Evolutionary conservation across 2,888 invertebrate species (phyloP), one percentile per base, ranked within the genome.

Genomic region (Amphipoea lucens): DNA sequence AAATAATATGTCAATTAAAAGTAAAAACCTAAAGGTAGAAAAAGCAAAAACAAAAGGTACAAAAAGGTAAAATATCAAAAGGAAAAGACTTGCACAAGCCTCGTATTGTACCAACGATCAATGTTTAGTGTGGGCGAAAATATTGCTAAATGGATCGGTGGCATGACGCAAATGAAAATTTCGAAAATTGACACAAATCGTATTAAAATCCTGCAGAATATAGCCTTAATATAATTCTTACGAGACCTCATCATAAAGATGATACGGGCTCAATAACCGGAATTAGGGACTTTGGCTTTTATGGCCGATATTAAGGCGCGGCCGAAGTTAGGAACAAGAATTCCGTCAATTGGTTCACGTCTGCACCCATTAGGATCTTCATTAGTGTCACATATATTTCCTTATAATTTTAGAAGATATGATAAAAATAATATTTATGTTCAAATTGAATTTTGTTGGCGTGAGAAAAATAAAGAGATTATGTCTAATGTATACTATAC

Each of bases 351-450:
- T 81, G 82, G 75, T 66, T 57, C 74, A 67, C 70, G 71, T 76
- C 66, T 4, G 17, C 48, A 14, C n/a, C 54, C 54, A 86, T 83
- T 84, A 40, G 40, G 87, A 63, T 51, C 14, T 54, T 76, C 71
- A 72, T 78, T 67, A 78, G 14, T 83, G 87, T 84, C 84, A 48
- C 84, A 78, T 84, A 77, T 68, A 78, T 87, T 74, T 40, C n/a
- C 36, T 63, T 42, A 48, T 66, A 83, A 87, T 84, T 60, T 87
- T 48, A 36, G 63, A 54, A 11, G 23, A 17, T 42, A 72, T 23
- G 40, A 85, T 82, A 79, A 85, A 79, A 79, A 40, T 4, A 1
- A 20, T 79, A 79, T 79, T 82, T 79, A 82, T 68, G 29, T 7
- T 23, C 2, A 62, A 79, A 71, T 57, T 79, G 40, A 67, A 48